Evolutionary conservation across 2,888 invertebrate species (phyloP).

Genomic region (Norana najaformis): DNA sequence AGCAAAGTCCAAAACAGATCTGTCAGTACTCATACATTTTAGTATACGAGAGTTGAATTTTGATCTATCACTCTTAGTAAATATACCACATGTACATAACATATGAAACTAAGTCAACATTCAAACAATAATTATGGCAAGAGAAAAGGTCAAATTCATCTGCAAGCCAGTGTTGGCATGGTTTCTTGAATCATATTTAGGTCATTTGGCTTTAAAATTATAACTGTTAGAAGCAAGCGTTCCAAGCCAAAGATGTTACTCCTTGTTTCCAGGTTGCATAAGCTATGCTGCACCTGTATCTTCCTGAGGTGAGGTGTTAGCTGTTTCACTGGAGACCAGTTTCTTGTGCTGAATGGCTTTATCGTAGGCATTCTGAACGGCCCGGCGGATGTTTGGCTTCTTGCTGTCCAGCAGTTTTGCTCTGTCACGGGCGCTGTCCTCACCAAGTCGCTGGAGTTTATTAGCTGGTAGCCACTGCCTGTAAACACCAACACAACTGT

Average conservation of each 20-base stretch:
- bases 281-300: not conserved
- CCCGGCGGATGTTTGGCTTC: constrained; percentile 65
- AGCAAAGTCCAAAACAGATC: not conserved
- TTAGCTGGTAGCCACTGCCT: constrained; percentile 92
- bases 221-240: not conserved
- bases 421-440: constrained; percentile 74
- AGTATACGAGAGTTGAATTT: too few relatives aligned
- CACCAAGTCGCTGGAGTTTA: constrained; percentile 83
- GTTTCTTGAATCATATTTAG: not conserved
- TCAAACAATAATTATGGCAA: too few relatives aligned
- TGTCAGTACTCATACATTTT: too few relatives aligned
- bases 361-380: constrained; percentile 30
- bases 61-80: not conserved
- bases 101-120: not conserved
- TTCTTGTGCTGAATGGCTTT: constrained; percentile 25
- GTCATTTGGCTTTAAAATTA: not conserved
- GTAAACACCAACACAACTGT: constrained; percentile 33
- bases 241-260: not conserved
- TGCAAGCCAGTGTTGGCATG: not conserved
- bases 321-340: not conserved
- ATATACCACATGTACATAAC: not conserved
- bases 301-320: not conserved
- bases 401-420: constrained; percentile 80
- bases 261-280: not conserved
- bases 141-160: not conserved